Evolutionary conservation across 2,113 vertebrate species (phyloP).

Genomic region (Casuarius casuarius): DNA sequence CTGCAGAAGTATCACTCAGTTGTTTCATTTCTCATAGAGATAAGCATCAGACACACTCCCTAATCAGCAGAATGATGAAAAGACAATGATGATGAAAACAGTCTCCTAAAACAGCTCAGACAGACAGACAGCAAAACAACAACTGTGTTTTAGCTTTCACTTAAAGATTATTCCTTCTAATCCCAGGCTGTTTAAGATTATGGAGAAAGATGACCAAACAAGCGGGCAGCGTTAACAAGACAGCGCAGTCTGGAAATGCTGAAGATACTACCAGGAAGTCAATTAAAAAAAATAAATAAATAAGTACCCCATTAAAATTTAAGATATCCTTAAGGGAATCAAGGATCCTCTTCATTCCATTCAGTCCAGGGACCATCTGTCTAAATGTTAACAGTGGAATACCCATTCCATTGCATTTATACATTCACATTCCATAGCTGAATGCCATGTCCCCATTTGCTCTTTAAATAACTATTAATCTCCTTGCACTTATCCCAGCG

Average conservation of each 20-base stretch:
- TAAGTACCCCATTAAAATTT: not conserved
- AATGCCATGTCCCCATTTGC: slow-evolving; percentile 83
- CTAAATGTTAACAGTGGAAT: slow-evolving; percentile 47
- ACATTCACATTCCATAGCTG: slow-evolving; percentile 83
- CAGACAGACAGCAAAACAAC: slow-evolving; percentile 38
- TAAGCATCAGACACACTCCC: slow-evolving; percentile 61
- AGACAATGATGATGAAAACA: slow-evolving; percentile 37
- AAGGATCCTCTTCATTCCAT: slow-evolving; percentile 67
- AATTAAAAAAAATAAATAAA: not conserved
- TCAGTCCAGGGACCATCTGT: slow-evolving; percentile 75
- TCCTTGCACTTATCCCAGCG: slow-evolving; percentile 83
- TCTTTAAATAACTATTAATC: slow-evolving; percentile 91
- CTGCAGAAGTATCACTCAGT: not conserved
- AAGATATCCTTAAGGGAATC: slow-evolving; percentile 40
- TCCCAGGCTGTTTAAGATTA: not conserved
- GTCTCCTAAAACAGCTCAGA: slow-evolving; percentile 27
- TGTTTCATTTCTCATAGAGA: slow-evolving; percentile 33
- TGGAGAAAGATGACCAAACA: not conserved
- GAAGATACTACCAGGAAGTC: not conserved
- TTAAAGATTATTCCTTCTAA: slow-evolving; percentile 35
- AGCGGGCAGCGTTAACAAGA: not conserved
- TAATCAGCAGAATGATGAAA: slow-evolving; percentile 29
- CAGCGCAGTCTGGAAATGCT: not conserved
- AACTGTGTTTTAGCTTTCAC: slow-evolving; percentile 42
- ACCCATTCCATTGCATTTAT: slow-evolving; percentile 86